A percentile compares a stretch with the other conserved stretches of the same genome.
Conservation (phyloP, 2,797 vertebrate species). For the Florisuga fusca region DNA sequence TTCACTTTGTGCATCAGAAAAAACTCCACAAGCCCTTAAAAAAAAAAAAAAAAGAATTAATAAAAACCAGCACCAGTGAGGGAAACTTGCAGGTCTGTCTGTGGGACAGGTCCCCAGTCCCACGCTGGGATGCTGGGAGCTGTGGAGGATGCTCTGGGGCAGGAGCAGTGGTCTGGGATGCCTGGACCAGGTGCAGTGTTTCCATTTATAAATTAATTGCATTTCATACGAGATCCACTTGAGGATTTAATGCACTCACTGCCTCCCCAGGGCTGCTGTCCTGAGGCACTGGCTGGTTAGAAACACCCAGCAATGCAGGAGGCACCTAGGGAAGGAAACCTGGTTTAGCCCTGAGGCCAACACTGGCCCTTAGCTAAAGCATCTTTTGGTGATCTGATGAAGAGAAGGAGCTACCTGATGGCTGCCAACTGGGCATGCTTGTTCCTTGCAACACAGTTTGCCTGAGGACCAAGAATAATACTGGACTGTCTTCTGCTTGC, state of each 20-base stretch:
- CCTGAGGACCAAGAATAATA: background rate
- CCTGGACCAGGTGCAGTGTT: background rate
- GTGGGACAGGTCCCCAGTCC: background rate
- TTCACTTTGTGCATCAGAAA: background rate
- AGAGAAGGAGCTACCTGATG: background rate
- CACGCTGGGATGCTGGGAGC: accelerated
- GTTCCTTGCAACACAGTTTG: background rate
- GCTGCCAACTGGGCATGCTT: background rate
- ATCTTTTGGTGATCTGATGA: background rate
- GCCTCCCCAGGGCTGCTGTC: background rate
- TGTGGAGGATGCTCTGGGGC: background rate
- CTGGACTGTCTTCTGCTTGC: background rate
- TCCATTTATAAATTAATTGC: background rate
- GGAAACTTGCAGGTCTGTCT: background rate
- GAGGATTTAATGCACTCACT: background rate
- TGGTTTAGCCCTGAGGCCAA: background rate
- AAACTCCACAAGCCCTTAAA: background rate
- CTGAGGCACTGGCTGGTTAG: background rate
- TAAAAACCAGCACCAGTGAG: too few species aligned
- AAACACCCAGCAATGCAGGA: background rate
- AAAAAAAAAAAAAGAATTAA: background rate
- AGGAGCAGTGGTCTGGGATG: background rate
- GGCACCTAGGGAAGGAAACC: too few species aligned
- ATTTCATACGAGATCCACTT: background rate
- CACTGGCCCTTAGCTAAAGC: background rate